A percentile compares a stretch with the other conserved stretches of the same genome.
Conservation (phyloP, 2,888 invertebrate species). For the Diarsia rubi region DNA sequence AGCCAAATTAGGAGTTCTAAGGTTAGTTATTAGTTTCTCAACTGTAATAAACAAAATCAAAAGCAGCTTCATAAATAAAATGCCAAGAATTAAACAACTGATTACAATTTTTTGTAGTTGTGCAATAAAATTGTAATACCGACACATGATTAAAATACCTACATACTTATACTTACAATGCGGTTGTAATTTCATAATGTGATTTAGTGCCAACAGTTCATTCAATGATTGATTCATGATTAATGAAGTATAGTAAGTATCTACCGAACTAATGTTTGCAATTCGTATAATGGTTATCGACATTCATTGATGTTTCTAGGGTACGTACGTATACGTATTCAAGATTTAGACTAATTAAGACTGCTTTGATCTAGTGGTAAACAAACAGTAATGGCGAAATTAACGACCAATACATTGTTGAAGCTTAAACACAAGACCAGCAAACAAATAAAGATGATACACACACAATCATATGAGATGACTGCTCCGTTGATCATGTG, state of each 20-base stretch:
- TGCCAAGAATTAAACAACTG: constrained; percentile 15
- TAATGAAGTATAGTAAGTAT: not conserved
- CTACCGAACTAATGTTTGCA: not conserved
- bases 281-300: not conserved
- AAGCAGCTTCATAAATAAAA: constrained; percentile 1
- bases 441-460: too few relatives aligned
- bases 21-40: too few relatives aligned
- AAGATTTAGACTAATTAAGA: too few relatives aligned
- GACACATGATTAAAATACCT: not conserved
- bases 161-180: constrained; percentile 1
- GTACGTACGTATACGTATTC: too few relatives aligned
- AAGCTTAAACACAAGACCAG: too few relatives aligned
- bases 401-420: too few relatives aligned
- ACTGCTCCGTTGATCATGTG: too few relatives aligned
- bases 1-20: too few relatives aligned
- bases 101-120: constrained; percentile 17
- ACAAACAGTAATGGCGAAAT: too few relatives aligned
- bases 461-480: too few relatives aligned
- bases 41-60: not conserved
- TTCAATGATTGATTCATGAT: constrained; percentile 23
- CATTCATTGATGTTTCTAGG: not conserved
- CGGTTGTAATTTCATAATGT: not conserved
- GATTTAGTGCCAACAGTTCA: constrained; percentile 22
- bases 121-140: constrained; percentile 20
- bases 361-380: too few relatives aligned